phyloP scores from a whole-genome alignment of 2,113 vertebrate genomes.

The Cottus gobio region DNA sequence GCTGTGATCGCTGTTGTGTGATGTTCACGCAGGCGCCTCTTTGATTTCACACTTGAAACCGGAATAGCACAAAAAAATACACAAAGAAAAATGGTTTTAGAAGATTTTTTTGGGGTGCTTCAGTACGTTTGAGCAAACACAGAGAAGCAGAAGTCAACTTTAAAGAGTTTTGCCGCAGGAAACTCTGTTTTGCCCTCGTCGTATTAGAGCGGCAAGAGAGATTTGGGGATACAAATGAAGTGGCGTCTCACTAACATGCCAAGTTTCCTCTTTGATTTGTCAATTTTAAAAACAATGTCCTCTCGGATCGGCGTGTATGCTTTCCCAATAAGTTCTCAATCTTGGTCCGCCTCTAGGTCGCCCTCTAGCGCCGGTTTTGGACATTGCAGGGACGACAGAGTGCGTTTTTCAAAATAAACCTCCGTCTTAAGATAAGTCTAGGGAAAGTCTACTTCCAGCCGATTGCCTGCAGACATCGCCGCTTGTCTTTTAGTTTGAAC shows the following conservation, averaged over 20 bases:
- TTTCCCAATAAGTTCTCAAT: neutral
- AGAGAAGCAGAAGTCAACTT: neutral
- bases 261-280: neutral
- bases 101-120: neutral
- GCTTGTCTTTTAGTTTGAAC: no score
- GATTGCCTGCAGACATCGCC: no score
- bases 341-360: neutral
- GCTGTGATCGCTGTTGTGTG: neutral
- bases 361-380: no score
- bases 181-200: no score
- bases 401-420: no score
- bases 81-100: neutral
- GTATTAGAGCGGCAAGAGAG: no score
- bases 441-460: no score
- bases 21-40: neutral
- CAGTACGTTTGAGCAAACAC: neutral
- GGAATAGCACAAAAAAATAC: neutral
- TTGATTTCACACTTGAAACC: neutral
- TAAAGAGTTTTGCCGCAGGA: no score
- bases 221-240: neutral
- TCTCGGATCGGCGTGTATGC: neutral
- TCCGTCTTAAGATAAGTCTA: no score
- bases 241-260: neutral
- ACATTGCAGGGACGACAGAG: no score
- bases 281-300: neutral